A percentile compares a stretch with the other conserved stretches of the same genome.
Evolutionary conservation across 1,140 invertebrate genomes (phyloP).

Genomic region (Amyelois transitella): DNA sequence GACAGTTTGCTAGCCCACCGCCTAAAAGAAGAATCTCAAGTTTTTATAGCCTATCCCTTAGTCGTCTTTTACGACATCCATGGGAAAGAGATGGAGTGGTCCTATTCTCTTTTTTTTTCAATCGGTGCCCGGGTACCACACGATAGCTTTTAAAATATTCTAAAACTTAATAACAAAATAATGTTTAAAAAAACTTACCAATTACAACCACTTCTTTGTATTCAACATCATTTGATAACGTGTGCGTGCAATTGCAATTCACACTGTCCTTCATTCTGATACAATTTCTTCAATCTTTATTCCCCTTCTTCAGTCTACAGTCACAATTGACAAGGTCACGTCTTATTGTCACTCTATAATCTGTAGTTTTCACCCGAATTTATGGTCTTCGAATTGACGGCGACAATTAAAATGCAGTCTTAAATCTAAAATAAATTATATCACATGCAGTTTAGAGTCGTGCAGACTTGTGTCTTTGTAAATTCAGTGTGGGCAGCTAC

Average conservation of each 20-base stretch:
- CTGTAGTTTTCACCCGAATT: neutral
- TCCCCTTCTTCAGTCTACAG: neutral
- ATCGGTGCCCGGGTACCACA: too few relatives aligned
- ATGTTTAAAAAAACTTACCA: conserved; percentile 58
- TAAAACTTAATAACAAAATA: neutral
- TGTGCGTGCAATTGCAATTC: conserved; percentile 51
- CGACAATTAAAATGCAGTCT: conserved; percentile 21
- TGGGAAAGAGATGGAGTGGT: too few relatives aligned
- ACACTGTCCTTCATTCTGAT: conserved; percentile 50
- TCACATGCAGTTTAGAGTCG: conserved; percentile 67
- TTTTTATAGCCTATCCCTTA: too few relatives aligned
- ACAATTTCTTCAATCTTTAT: conserved; percentile 7
- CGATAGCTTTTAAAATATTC: too few relatives aligned
- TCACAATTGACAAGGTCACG: conserved; percentile 8
- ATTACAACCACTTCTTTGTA: conserved; percentile 81
- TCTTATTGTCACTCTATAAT: neutral
- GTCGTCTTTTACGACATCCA: too few relatives aligned
- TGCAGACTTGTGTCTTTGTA: conserved; percentile 39
- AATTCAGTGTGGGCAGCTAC: neutral
- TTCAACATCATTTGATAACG: conserved; percentile 57
- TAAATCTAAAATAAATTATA: conserved; percentile 45
- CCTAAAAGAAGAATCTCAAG: too few relatives aligned
- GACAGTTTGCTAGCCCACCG: too few relatives aligned
- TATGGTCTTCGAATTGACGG: conserved; percentile 10
- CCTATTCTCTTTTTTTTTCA: too few relatives aligned